A percentile compares a stretch with the other conserved stretches of the same genome.
phyloP scores from a whole-genome alignment of 2,888 invertebrate genomes.

The Bugula neritina region DNA sequence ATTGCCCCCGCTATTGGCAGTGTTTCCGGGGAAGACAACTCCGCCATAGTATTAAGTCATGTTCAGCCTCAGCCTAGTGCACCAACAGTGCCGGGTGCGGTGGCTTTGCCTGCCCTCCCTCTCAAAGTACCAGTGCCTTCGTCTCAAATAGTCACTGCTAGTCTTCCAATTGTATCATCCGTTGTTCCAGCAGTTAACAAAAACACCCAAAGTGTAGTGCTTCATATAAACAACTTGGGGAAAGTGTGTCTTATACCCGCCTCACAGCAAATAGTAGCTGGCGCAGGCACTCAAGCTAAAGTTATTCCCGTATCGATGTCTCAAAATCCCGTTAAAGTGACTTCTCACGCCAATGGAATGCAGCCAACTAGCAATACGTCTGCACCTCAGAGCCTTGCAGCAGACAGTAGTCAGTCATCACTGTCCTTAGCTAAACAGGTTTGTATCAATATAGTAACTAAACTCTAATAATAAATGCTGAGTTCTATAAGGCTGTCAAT shows the following conservation, averaged over 20 bases:
- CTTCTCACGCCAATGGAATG: not conserved
- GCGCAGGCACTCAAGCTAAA: not conserved
- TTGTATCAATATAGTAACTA: not conserved
- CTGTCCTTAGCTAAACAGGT: conserved; percentile 15
- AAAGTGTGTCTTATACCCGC: conserved; percentile 1
- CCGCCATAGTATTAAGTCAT: not conserved
- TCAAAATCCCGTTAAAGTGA: not conserved
- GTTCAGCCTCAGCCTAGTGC: not conserved
- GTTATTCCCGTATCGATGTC: not conserved
- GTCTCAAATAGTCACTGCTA: not conserved
- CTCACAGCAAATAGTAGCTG: not conserved
- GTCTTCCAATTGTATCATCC: not conserved
- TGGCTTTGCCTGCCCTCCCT: not conserved
- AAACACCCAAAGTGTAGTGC: conserved; percentile 6
- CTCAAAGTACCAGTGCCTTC: not conserved
- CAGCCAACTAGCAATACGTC: not conserved
- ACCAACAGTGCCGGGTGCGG: not conserved
- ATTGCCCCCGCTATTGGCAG: not conserved
- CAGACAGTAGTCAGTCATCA: not conserved
- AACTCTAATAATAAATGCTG: not conserved
- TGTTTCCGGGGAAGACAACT: not conserved
- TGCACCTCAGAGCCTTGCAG: not conserved
- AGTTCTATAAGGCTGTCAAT: too few relatives aligned
- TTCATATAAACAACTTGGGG: conserved; percentile 4
- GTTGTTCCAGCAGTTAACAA: not conserved